phyloP scores from a whole-genome alignment of 2,113 vertebrate species.

The Phyllopteryx taeniolatus region DNA sequence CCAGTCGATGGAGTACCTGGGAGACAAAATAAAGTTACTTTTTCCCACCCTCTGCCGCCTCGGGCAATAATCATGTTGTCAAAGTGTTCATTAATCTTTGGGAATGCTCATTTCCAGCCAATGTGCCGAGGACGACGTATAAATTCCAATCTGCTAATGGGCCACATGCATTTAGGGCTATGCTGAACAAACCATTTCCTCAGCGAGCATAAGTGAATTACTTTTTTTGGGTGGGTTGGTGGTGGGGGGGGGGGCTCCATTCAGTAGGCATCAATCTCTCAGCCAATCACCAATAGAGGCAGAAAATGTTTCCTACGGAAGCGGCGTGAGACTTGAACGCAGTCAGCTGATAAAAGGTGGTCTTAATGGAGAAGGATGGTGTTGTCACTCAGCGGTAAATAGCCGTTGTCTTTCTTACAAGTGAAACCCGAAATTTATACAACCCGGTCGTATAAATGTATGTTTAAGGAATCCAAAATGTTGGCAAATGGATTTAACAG shows the following conservation, averaged over 20 bases:
- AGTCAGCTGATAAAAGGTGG: background rate
- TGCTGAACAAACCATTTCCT: conserved; percentile 52
- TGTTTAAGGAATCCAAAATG: too few species aligned
- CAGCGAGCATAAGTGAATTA: conserved; percentile 42
- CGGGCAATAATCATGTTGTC: conserved; percentile 49
- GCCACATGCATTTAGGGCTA: conserved; percentile 27
- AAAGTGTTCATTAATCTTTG: conserved; percentile 61
- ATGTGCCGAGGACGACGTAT: conserved; percentile 58
- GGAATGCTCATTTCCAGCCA: conserved; percentile 62
- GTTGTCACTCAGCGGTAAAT: background rate
- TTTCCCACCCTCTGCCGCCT: conserved; percentile 7
- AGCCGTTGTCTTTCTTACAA: background rate
- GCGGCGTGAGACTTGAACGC: background rate
- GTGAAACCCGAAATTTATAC: background rate
- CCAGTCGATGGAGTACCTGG: conserved; percentile 94
- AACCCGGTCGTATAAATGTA: background rate
- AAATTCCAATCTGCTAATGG: conserved; percentile 55
- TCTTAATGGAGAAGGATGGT: background rate
- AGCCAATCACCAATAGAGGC: conserved; percentile 24
- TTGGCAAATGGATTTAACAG: too few species aligned
- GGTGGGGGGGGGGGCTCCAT: background rate
- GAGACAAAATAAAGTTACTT: conserved; percentile 24
- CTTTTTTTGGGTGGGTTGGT: conserved; percentile 23
- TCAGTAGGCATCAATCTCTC: conserved; percentile 47
- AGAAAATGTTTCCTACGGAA: background rate